phyloP scores from a whole-genome alignment of 2,797 vertebrate genomes.

The Xenentodon cancila region DNA sequence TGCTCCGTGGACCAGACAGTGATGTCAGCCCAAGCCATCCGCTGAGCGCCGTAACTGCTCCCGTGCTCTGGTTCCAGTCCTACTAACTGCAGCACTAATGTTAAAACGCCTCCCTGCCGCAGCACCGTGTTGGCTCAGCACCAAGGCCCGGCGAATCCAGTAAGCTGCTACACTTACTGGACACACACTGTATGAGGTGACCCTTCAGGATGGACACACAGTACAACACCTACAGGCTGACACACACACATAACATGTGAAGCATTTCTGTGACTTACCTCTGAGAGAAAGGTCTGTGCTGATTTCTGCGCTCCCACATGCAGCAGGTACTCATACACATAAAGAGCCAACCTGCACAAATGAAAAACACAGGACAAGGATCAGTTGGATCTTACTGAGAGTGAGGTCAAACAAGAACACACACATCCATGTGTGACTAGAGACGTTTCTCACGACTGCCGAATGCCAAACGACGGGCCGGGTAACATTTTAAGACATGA shows the following conservation, averaged over 20 bases:
- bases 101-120: constrained; percentile 50
- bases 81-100: constrained; percentile 51
- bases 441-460: background rate
- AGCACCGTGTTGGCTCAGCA: constrained; percentile 60
- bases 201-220: constrained; percentile 34
- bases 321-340: constrained; percentile 98
- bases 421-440: background rate
- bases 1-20: constrained; percentile 30
- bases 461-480: too few relatives aligned
- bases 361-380: constrained; percentile 30
- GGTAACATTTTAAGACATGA: too few relatives aligned
- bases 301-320: constrained; percentile 99
- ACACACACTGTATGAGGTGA: constrained; percentile 41
- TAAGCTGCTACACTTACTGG: constrained; percentile 54
- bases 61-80: constrained; percentile 21
- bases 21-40: constrained; percentile 52
- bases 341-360: constrained; percentile 92
- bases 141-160: constrained; percentile 48
- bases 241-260: constrained; percentile 7
- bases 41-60: constrained; percentile 36
- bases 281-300: constrained; percentile 97
- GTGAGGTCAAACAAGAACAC: background rate
- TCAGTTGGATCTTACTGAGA: constrained; percentile 19
- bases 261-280: constrained; percentile 84
- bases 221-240: constrained; percentile 5